These are phyloP conservation scores for Cremastinae sp. DNA, from an alignment of 2,888 invertebrate genomes.

Conservation along the genomic window DNA sequence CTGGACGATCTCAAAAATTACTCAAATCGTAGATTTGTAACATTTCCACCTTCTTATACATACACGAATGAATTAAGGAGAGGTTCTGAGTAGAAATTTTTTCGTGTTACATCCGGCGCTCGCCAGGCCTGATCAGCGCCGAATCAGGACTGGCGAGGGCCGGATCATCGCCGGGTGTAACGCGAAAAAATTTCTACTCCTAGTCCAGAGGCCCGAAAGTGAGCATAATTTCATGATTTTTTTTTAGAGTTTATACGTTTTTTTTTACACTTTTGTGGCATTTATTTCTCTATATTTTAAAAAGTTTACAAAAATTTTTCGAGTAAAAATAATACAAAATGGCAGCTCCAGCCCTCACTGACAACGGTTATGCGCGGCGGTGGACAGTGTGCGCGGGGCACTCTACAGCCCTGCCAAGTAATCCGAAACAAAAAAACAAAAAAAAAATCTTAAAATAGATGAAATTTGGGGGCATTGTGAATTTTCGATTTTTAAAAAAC, in stretches of 20 bases:
- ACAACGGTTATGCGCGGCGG: slow-evolving; percentile 26
- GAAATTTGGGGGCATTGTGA: slow-evolving; percentile 32
- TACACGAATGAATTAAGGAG: no score
- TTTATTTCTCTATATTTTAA: slow-evolving; percentile 35
- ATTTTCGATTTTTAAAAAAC: slow-evolving; percentile 31
- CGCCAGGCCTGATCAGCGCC: no score
- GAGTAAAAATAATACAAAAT: slow-evolving; percentile 36
- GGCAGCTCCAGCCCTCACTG: slow-evolving; percentile 34
- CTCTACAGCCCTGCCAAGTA: slow-evolving; percentile 34
- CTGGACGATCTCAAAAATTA: no score
- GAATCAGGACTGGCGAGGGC: no score
- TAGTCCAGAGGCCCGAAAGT: no score
- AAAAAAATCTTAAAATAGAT: slow-evolving; percentile 36
- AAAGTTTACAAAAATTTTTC: slow-evolving; percentile 37
- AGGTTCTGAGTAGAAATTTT: no score
- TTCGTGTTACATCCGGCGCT: no score
- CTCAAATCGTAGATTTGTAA: no score
- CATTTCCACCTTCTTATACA: no score
- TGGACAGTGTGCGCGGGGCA: slow-evolving; percentile 30
- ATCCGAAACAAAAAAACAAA: slow-evolving; percentile 22
- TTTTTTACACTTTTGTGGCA: slow-evolving; percentile 32
- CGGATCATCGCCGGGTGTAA: no score
- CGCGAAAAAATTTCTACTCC: no score
- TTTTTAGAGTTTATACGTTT: slow-evolving; percentile 30
- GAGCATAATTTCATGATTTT: slow-evolving; percentile 28